These are phyloP conservation scores for Aradus depressus DNA, from an alignment of 2,888 invertebrate species.

Conservation along the genomic window DNA sequence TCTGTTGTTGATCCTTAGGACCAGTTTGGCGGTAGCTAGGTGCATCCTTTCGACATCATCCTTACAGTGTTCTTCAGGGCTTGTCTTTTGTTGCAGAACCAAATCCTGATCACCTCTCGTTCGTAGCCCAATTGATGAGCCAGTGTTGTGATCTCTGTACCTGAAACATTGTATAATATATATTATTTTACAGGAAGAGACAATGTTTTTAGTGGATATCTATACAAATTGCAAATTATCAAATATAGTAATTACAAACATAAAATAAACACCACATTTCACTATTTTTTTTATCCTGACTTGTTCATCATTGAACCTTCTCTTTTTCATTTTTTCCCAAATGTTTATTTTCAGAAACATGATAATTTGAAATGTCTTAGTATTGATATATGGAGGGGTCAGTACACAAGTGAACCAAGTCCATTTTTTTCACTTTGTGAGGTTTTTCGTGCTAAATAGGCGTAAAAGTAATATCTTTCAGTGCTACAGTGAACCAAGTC, in stretches of 20 bases:
- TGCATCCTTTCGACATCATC: slow-evolving; percentile 72
- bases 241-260: not conserved
- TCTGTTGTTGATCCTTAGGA: no score
- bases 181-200: not conserved
- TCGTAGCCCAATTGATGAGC: slow-evolving; percentile 94
- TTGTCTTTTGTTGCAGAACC: slow-evolving; percentile 98
- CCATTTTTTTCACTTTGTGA: no score
- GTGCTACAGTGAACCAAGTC: no score
- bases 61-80: slow-evolving; percentile 95
- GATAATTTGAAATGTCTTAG: no score
- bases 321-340: no score
- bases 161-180: slow-evolving; percentile 43
- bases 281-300: no score
- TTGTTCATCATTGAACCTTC: no score
- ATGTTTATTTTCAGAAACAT: no score
- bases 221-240: not conserved
- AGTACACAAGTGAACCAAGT: no score
- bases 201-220: not conserved
- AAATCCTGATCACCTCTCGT: slow-evolving; percentile 94
- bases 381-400: no score
- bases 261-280: not conserved
- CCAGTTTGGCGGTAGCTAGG: slow-evolving; percentile 24
- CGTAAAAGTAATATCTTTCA: no score
- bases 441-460: no score
- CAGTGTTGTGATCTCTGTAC: slow-evolving; percentile 90